A percentile compares a stretch with the other conserved stretches of the same genome.
These are phyloP conservation scores for Cylas formicarius DNA, from an alignment of 1,140 invertebrate species.

Conservation along the genomic window DNA sequence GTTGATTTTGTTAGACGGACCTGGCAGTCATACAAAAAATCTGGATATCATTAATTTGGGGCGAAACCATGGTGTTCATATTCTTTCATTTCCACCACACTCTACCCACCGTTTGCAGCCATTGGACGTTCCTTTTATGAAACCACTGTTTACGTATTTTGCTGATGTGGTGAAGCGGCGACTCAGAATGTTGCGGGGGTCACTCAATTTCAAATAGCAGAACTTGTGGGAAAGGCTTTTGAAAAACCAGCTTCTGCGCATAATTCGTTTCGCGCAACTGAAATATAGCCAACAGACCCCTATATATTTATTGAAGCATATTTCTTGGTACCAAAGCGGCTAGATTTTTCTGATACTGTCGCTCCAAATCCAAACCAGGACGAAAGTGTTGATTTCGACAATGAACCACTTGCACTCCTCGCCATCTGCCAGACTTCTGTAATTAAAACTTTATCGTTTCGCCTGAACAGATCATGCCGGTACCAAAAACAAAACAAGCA, in stretches of 20 bases:
- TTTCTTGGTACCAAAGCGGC: not conserved
- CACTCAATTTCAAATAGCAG: slow-evolving; percentile 31
- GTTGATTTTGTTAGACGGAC: too few species aligned
- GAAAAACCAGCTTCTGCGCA: slow-evolving; percentile 29
- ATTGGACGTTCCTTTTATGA: slow-evolving; percentile 33
- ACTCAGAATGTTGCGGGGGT: slow-evolving; percentile 24
- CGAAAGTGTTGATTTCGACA: slow-evolving; percentile 2
- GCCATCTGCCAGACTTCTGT: not conserved
- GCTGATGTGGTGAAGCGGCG: slow-evolving; percentile 37
- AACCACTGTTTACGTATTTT: slow-evolving; percentile 23
- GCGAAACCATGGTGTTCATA: too few species aligned
- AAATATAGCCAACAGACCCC: not conserved
- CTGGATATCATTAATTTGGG: too few species aligned
- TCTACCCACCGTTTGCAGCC: slow-evolving; percentile 38
- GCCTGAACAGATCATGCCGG: not conserved
- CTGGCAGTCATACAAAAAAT: too few species aligned
- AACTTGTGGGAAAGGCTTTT: slow-evolving; percentile 35
- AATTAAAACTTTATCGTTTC: not conserved
- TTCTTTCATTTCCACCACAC: too few species aligned
- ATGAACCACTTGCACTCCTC: slow-evolving; percentile 6
- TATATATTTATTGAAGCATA: not conserved
- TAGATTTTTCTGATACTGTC: too few species aligned
- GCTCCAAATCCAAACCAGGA: not conserved
- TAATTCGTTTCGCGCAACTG: slow-evolving; percentile 30
- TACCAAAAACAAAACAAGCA: not conserved